Base-by-base conservation (phyloP, 35 echinoderm and acorn worm genomes). In the Acanthaster planci region DNA sequence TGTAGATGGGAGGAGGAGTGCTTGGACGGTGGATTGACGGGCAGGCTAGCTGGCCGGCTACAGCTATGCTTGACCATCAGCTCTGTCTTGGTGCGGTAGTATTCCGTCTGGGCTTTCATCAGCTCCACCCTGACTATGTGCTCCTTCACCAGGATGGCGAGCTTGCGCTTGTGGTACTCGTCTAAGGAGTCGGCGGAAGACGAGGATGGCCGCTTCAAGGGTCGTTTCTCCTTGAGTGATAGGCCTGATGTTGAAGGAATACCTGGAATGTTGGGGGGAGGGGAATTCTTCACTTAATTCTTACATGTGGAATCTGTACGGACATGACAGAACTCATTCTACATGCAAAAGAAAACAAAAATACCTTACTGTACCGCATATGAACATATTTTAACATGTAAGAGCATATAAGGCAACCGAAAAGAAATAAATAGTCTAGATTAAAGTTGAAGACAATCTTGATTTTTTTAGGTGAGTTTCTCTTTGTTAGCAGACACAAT, bases 81-180 rank as follows among this genome's bases (percentile, higher is more conserved):
- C 26, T 72, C 64, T 14, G 64, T 72, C 64, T 72, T 72, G 64
- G 64, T 72, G 26, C 34, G 23, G 64, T 72, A 72, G 64, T 72
- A 72, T 0, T 72, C 64, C 34, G 64, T 29, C 64, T 72, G 64
- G 2, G 64, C 64, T 72, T 72, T 72, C 64, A 72, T 72, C 26
- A 72, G 23, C 19, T 72, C 64, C 23, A 72, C 34, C 34, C 34
- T 72, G 23, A 29, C 64, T 2, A 72, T 72, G 64, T 72, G 64
- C 23, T 72, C 64, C 64, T 72, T 72, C 21, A 72, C 34, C 64
- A 72, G 22, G 29, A 72, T 72, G 29, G 64, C 34, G 2, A 72
- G 64, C 34, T 72, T 72, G 26, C 64, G 7, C 64, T 72, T 72
- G 23, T 26, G 64, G 64, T 72, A 72, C 14, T 72, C 64, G 23